Evolutionary conservation across 2,888 invertebrate genomes (phyloP), one percentile per base, ranked within the genome.

Genomic region (Heliconius ethilla): DNA sequence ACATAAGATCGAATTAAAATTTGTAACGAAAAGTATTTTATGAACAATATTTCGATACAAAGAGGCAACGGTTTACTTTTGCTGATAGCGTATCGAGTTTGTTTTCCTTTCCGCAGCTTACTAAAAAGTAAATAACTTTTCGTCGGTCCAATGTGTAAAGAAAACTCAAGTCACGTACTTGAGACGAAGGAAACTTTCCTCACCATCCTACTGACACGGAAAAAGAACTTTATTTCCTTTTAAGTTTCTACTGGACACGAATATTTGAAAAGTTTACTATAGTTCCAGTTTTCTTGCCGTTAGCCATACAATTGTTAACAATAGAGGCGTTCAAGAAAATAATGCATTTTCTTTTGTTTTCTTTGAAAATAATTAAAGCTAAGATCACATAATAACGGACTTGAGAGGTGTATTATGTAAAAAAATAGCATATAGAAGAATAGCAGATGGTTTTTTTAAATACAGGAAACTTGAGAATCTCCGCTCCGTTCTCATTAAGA

Each of bases 101-200:
- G 37, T 74, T 74, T 62, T 51, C 70, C 13, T 70, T 55, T 59
- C 55, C 55, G 25, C 18, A 25, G 73, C 40, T 76, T 27, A 51
- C 65, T 63, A 25, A 40, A 75, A 72, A 70, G 37, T 45, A 76
- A 51, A 70, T 70, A 70, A 51, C 33, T 37, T 15, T 22, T 33
- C 27, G 18, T 63, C 25, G 62, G 29, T 11, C 51, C 27, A 33
- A 45, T 29, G 37, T 72, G 72, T 72, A 40, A 40, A 27, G 62
- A 74, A 40, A 63, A 74, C 40, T 74, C 74, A 22, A 65, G 63
- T 74, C 74, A 74, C 74, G 74, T 74, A 45, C 74, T 37, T 25
- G 27, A 63, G 27, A 0, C 37, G 40, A 45, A 18, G 63, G 22
- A 27, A 74, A 63, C 45, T 74, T 74, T 63, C 63, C 37, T 40